A percentile compares a stretch with the other conserved stretches of the same genome.
phyloP scores from a whole-genome alignment of 2,113 vertebrate species.

The Leptobrachium ailaonicum region DNA sequence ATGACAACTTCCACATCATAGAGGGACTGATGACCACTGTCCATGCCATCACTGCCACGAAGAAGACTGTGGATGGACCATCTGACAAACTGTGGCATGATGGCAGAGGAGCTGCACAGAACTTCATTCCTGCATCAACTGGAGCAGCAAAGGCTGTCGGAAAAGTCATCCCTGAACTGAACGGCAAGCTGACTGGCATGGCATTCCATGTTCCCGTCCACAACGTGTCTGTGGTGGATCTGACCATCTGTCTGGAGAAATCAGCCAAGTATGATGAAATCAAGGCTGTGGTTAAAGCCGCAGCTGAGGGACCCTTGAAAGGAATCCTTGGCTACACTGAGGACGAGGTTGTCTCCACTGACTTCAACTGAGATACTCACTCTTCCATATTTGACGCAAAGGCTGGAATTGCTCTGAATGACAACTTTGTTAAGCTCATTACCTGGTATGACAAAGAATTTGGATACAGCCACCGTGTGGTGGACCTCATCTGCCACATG shows the following conservation, averaged over 20 bases:
- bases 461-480: slow-evolving; percentile 91
- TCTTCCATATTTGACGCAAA: slow-evolving; percentile 97
- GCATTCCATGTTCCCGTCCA: slow-evolving; percentile 95
- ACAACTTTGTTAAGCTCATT: slow-evolving; percentile 95
- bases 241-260: slow-evolving; percentile 93
- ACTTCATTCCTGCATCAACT: slow-evolving; percentile 95
- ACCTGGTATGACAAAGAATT: slow-evolving; percentile 97
- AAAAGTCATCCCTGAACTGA: slow-evolving; percentile 95
- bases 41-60: slow-evolving; percentile 62
- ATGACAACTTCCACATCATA: no score
- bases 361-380: slow-evolving; percentile 87
- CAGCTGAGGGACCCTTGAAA: slow-evolving; percentile 85
- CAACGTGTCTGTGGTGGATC: slow-evolving; percentile 94
- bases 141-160: slow-evolving; percentile 93
- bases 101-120: slow-evolving; percentile 91
- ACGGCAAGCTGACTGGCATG: slow-evolving; percentile 96
- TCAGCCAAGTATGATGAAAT: slow-evolving; percentile 66
- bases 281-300: no score
- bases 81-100: slow-evolving; percentile 94
- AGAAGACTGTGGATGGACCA: slow-evolving; percentile 95
- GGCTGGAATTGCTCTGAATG: slow-evolving; percentile 92
- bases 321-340: slow-evolving; percentile 94
- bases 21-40: no score
- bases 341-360: slow-evolving; percentile 91
- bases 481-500: slow-evolving; percentile 88